These are phyloP conservation scores for Pithys albifrons DNA, from an alignment of 2,113 vertebrate species.

Conservation along the genomic window DNA sequence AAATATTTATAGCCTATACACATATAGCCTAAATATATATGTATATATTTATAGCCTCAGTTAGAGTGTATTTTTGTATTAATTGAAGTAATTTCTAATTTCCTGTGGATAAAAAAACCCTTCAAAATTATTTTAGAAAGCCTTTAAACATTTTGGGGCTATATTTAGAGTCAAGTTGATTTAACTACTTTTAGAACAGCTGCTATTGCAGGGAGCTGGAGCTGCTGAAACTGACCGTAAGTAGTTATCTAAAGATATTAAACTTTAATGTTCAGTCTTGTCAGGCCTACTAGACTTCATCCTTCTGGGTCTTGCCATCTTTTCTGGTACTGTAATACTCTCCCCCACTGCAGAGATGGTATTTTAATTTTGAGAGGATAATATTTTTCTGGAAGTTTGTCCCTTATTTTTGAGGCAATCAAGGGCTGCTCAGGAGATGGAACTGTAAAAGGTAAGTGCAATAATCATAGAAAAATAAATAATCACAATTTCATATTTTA, in stretches of 20 bases:
- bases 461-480: slow-evolving; percentile 12
- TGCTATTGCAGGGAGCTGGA: slow-evolving; percentile 31
- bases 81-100: slow-evolving; percentile 67
- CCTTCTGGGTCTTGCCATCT: background rate
- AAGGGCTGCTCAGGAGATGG: background rate
- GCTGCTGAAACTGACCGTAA: slow-evolving; percentile 51
- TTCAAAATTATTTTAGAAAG: slow-evolving; percentile 66
- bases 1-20: slow-evolving; percentile 35
- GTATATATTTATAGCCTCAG: slow-evolving; percentile 47
- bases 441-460: background rate
- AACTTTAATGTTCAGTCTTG: background rate
- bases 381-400: background rate
- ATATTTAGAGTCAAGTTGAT: slow-evolving; percentile 65
- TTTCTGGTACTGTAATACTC: background rate
- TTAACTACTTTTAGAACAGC: slow-evolving; percentile 66
- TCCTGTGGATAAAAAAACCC: slow-evolving; percentile 27
- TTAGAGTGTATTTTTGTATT: slow-evolving; percentile 57
- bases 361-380: background rate
- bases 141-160: slow-evolving; percentile 43
- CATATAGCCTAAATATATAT: slow-evolving; percentile 36
- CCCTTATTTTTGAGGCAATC: background rate
- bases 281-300: background rate
- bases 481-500: slow-evolving; percentile 16
- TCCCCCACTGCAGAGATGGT: background rate
- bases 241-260: slow-evolving; percentile 17